Percentiles rank a stretch among this genome's conserved stretches.
Conservation (phyloP, 2,888 invertebrate species). For the Drosophila siamana region DNA sequence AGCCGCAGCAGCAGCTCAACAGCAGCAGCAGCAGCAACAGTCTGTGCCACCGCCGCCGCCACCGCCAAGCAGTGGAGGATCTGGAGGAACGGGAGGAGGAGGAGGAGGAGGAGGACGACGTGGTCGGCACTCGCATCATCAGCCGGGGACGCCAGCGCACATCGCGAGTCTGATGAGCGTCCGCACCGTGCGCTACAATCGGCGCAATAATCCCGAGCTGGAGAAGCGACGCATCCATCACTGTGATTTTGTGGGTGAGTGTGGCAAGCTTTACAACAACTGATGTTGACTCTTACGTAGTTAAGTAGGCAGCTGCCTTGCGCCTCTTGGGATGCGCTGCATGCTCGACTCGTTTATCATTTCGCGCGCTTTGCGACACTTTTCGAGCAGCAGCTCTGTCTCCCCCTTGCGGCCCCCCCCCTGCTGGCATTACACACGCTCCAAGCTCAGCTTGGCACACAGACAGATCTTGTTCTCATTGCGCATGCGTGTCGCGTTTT, state of each 20-base stretch:
- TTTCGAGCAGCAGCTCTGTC: slow-evolving; percentile 51
- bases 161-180: slow-evolving; percentile 83
- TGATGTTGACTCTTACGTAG: too few species aligned
- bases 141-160: slow-evolving; percentile 81
- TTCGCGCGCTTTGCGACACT: slow-evolving; percentile 77
- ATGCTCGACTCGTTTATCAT: slow-evolving; percentile 72
- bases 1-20: slow-evolving; percentile 35
- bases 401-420: not conserved
- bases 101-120: slow-evolving; percentile 25
- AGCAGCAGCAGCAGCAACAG: slow-evolving; percentile 42
- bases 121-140: slow-evolving; percentile 75
- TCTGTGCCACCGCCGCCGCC: slow-evolving; percentile 45
- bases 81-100: not conserved
- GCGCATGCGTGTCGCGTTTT: slow-evolving; percentile 68
- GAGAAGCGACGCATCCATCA: slow-evolving; percentile 98
- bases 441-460: not conserved
- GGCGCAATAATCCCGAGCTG: slow-evolving; percentile 97
- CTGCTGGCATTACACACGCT: slow-evolving; percentile 5
- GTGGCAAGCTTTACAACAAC: too few species aligned
- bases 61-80: slow-evolving; percentile 35
- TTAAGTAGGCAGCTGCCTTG: not conserved
- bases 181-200: slow-evolving; percentile 91
- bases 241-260: slow-evolving; percentile 96
- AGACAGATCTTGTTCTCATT: slow-evolving; percentile 54
- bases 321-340: slow-evolving; percentile 55